A percentile compares a stretch with the other conserved stretches of the same genome.
phyloP scores from a whole-genome alignment of 53 echinoderm and acorn worm species.

The Temnopleurus reevesii region DNA sequence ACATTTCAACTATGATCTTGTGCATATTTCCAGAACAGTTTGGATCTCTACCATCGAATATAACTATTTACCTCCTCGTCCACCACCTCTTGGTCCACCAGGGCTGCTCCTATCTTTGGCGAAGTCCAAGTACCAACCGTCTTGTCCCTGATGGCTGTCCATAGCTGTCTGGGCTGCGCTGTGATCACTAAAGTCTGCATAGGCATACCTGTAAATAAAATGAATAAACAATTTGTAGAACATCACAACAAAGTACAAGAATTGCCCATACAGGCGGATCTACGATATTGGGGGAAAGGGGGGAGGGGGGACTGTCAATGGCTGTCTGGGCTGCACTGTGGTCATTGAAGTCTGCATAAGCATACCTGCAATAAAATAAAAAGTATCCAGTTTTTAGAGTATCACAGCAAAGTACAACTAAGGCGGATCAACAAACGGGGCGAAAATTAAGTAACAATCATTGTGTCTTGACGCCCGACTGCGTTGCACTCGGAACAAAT shows the following conservation, averaged over 20 bases:
- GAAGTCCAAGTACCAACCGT: slow-evolving; percentile 28
- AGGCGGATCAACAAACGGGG: too few species aligned
- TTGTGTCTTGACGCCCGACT: too few species aligned
- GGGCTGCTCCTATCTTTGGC: slow-evolving; percentile 25
- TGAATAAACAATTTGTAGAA: neutral
- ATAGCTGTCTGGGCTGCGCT: slow-evolving; percentile 58
- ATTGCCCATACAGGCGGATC: too few species aligned
- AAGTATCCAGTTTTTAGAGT: too few species aligned
- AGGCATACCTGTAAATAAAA: slow-evolving; percentile 64
- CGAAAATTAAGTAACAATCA: too few species aligned
- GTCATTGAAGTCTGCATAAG: slow-evolving; percentile 66
- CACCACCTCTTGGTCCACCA: neutral
- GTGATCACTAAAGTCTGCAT: slow-evolving; percentile 62
- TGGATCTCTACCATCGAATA: too few species aligned
- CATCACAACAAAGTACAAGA: neutral
- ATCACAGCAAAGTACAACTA: too few species aligned
- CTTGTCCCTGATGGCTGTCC: slow-evolving; percentile 21
- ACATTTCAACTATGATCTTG: too few species aligned
- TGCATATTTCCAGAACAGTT: too few species aligned
- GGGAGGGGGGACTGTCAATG: slow-evolving; percentile 18
- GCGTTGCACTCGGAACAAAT: too few species aligned
- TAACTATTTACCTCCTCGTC: neutral
- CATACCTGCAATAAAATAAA: slow-evolving; percentile 59
- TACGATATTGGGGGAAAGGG: too few species aligned
- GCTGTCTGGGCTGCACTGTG: slow-evolving; percentile 58